Percentiles rank a stretch among this genome's conserved stretches.
These are phyloP conservation scores for Aphodius sticticus DNA, from an alignment of 2,888 invertebrate genomes.

Conservation along the genomic window DNA sequence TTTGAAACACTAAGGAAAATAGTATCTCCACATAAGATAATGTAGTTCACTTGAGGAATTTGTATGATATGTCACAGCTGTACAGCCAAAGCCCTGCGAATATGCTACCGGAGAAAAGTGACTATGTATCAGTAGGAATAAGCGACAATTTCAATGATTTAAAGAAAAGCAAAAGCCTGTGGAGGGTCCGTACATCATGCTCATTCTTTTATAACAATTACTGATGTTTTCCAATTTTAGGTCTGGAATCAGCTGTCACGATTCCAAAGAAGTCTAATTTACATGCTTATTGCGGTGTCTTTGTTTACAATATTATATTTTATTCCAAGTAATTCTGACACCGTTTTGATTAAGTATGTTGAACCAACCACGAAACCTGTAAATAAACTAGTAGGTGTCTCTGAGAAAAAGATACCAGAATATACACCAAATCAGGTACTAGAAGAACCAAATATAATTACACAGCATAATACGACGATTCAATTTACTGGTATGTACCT, in stretches of 20 bases:
- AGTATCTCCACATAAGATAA: neutral
- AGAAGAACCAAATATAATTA: constrained; percentile 59
- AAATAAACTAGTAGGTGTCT: constrained; percentile 52
- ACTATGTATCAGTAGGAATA: constrained; percentile 35
- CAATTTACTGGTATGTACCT: constrained; percentile 46
- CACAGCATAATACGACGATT: constrained; percentile 47
- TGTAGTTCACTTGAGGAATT: neutral
- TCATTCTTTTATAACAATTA: neutral
- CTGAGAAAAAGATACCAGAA: constrained; percentile 40
- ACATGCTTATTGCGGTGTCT: constrained; percentile 67
- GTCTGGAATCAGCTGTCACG: constrained; percentile 88
- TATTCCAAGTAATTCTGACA: constrained; percentile 61
- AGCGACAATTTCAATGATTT: constrained; percentile 34
- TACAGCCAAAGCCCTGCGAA: neutral
- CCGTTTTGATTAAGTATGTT: constrained; percentile 47
- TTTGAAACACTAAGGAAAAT: neutral
- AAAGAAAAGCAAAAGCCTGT: constrained; percentile 42
- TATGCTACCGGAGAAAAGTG: constrained; percentile 31
- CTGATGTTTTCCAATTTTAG: constrained; percentile 62
- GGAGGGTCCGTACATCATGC: constrained; percentile 43
- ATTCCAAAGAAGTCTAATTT: constrained; percentile 80
- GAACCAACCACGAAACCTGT: constrained; percentile 42
- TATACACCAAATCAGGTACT: constrained; percentile 58
- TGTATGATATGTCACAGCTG: neutral
- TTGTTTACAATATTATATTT: constrained; percentile 69